Conservation (phyloP, 2,113 vertebrate species). For the Puntigrus tetrazona region DNA sequence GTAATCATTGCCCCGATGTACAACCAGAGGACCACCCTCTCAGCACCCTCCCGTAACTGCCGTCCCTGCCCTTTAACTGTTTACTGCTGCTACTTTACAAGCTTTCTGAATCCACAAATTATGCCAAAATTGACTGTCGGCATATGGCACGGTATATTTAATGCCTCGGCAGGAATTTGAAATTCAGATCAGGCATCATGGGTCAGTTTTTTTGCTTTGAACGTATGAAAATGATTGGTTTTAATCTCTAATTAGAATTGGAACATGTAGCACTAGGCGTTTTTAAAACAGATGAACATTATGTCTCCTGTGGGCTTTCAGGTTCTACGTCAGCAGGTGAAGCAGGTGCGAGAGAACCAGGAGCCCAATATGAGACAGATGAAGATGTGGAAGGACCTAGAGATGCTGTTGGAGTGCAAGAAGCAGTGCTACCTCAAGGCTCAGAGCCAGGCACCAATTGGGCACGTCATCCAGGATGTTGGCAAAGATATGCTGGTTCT, state of each 20-base stretch:
- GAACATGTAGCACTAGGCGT: neutral
- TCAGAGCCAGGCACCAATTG: slow-evolving; percentile 83
- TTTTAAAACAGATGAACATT: neutral
- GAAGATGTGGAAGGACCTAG: slow-evolving; percentile 93
- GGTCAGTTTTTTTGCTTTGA: slow-evolving; percentile 1
- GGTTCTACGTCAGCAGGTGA: slow-evolving; percentile 94
- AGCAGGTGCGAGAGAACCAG: slow-evolving; percentile 87
- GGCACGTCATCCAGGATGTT: slow-evolving; percentile 91
- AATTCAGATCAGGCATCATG: neutral
- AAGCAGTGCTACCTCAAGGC: slow-evolving; percentile 88
- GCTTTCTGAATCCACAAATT: neutral
- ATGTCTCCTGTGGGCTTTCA: slow-evolving; percentile 60
- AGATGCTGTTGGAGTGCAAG: slow-evolving; percentile 91
- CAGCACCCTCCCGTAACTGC: neutral
- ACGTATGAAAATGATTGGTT: slow-evolving; percentile 20
- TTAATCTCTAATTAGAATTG: neutral
- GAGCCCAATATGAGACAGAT: slow-evolving; percentile 92
- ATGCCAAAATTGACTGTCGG: neutral
- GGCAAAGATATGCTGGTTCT: slow-evolving; percentile 90
- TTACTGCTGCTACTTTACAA: slow-evolving; percentile 2
- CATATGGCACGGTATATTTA: neutral
- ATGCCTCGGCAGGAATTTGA: neutral
- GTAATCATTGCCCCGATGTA: slow-evolving; percentile 66
- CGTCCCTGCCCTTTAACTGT: slow-evolving; percentile 2
- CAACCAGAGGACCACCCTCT: slow-evolving; percentile 31